Base-by-base conservation (phyloP, 2,888 invertebrate species). In the Eristalis arbustorum region DNA sequence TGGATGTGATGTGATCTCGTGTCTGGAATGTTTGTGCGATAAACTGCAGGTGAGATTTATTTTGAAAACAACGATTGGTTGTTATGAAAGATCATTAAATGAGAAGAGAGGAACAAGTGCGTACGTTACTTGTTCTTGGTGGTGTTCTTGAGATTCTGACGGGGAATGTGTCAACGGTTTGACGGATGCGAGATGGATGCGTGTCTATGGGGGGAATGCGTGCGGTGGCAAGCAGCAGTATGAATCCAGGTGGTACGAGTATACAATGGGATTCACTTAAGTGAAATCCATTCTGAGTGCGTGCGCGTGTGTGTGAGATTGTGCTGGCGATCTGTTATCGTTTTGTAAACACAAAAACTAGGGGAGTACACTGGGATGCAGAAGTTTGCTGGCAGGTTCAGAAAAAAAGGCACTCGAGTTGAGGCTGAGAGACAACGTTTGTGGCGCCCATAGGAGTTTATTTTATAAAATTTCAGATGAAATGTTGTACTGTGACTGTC, bases 271-370 rank as follows among this genome's bases (percentile, higher is more conserved):
- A 62, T 59, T n/a, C 23, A 66, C 40, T 63, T 2, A 22, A 49
- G 25, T 37, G 37, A 37, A 37, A 37, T 13, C 37, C 37, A 13
- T 37, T 57, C 63, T 28, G 77, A 56, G 25, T 64, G 59, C 18
- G 64, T 78, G 71, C 72, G 72, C 66, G 25, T 64, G 59, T 23
- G 64, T 78, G 71, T 66, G 72, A 66, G 78, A 64, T 64, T 78
- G 57, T 59, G 56, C 57, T 42, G 66, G 67, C 73, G 62, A 56
- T 79, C 79, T 72, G 79, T 73, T 79, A 72, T 79, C 73, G 67
- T 56, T 79, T 61, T 61, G 67, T 79, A 79, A 79, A 79, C 79
- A 79, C 34, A 23, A 22, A 18, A 64, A 59, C 37, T 25, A 56
- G 66, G 49, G 22, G 23, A 79, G 13, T 31, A 79, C 79, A 79